A percentile compares a stretch with the other conserved stretches of the same genome.
These are phyloP conservation scores for Hippoglossus stenolepis DNA, from an alignment of 2,113 vertebrate genomes.

Conservation along the genomic window DNA sequence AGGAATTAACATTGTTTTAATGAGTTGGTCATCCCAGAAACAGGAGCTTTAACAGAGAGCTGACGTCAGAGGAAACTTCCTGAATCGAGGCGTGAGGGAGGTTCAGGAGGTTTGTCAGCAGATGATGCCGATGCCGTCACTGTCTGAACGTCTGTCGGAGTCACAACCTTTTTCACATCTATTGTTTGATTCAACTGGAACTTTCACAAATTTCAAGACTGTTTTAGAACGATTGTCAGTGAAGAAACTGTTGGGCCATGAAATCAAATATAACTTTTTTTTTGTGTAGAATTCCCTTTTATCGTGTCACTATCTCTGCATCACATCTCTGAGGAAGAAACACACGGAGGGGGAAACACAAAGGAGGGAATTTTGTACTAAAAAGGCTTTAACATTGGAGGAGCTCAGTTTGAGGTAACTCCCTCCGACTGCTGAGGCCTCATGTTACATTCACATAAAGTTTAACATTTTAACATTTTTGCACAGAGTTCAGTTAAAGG, in stretches of 20 bases:
- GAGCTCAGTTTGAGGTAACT: too few relatives aligned
- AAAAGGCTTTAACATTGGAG: too few relatives aligned
- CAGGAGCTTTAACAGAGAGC: slow-evolving; percentile 30
- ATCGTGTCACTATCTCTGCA: too few relatives aligned
- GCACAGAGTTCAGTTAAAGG: too few relatives aligned
- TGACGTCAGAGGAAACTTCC: slow-evolving; percentile 72
- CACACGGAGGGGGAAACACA: too few relatives aligned
- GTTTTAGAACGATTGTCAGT: not conserved
- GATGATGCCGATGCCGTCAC: slow-evolving; percentile 49
- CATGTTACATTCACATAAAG: not conserved
- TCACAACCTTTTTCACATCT: not conserved
- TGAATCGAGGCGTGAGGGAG: slow-evolving; percentile 52
- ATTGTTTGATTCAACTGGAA: not conserved
- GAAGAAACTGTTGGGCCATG: too few relatives aligned
- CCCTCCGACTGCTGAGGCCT: too few relatives aligned
- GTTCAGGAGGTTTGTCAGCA: slow-evolving; percentile 32
- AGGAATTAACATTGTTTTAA: slow-evolving; percentile 74
- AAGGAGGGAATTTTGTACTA: too few relatives aligned
- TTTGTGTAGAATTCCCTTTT: too few relatives aligned
- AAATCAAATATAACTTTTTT: too few relatives aligned
- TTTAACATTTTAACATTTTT: not conserved
- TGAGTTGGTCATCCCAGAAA: slow-evolving; percentile 34
- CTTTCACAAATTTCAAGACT: too few relatives aligned
- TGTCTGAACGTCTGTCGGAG: not conserved
- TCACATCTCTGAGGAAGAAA: too few relatives aligned